Conservation (phyloP, 2,797 vertebrate species). For the Okamejei kenojei region DNA sequence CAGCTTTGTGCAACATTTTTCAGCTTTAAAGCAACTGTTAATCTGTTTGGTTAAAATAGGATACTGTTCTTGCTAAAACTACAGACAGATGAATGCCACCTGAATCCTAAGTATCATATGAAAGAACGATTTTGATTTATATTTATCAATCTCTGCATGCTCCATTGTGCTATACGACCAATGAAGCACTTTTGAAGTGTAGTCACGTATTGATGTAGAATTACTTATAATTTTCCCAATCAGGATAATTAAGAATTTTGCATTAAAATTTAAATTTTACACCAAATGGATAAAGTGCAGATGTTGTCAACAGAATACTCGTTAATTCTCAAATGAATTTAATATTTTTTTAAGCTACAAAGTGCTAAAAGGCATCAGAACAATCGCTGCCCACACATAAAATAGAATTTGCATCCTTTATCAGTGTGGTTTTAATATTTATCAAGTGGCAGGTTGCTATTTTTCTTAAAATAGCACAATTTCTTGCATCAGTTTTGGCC, state of each 20-base stretch:
- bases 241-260: not conserved
- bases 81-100: not conserved
- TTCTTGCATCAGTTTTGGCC: constrained; percentile 6
- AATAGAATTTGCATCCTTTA: constrained; percentile 31
- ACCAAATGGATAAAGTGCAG: not conserved
- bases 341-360: not conserved
- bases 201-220: not conserved
- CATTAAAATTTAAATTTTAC: too few species aligned
- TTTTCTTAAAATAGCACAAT: constrained; percentile 26
- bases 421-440: constrained; percentile 4
- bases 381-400: constrained; percentile 6
- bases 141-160: not conserved
- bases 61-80: not conserved
- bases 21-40: not conserved
- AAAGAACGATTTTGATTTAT: not conserved
- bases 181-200: not conserved
- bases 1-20: not conserved
- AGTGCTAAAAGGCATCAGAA: constrained; percentile 25
- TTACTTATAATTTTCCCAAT: not conserved
- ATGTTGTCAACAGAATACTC: constrained; percentile 17
- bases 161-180: not conserved
- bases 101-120: not conserved
- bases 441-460: not conserved
- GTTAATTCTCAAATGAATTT: not conserved
- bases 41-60: not conserved